Base-by-base conservation (phyloP, 2,888 invertebrate species). In the Neoascia interrupta region DNA sequence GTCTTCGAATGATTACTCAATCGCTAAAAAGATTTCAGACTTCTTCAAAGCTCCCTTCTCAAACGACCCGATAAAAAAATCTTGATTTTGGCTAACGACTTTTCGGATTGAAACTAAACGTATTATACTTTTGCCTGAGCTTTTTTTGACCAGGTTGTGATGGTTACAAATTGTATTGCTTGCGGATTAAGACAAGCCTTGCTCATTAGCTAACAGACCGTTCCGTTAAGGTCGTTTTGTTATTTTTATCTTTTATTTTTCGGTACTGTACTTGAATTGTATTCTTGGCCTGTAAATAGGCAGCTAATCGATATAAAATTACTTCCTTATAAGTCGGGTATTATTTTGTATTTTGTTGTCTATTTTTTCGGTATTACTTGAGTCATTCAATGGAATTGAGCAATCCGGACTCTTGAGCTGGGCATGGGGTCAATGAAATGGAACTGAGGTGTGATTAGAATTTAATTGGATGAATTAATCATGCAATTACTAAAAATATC, bases 1-100 rank as follows among this genome's bases (percentile, higher is more conserved):
- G n/a, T n/a, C n/a, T n/a, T n/a, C n/a, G n/a, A n/a, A 18, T 37
- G 23, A 36, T 69, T 69, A 49, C 60, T 54, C 74, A 61, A 75
- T 75, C 69, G n/a, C n/a, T n/a, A n/a, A n/a, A n/a, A n/a, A n/a
- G n/a, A n/a, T n/a, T n/a, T n/a, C n/a, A n/a, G n/a, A n/a, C n/a
- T n/a, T n/a, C n/a, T n/a, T n/a, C n/a, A n/a, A n/a, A n/a, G n/a
- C n/a, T n/a, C n/a, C n/a, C n/a, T n/a, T n/a, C n/a, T n/a, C n/a
- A n/a, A n/a, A n/a, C n/a, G n/a, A n/a, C n/a, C n/a, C n/a, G n/a
- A n/a, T n/a, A n/a, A n/a, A n/a, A n/a, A n/a, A n/a, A n/a, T n/a
- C n/a, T n/a, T n/a, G n/a, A n/a, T n/a, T n/a, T n/a, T n/a, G n/a
- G n/a, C n/a, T n/a, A n/a, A n/a, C n/a, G n/a, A n/a, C n/a, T n/a